Conservation (phyloP, 2,797 vertebrate species). For the Coluber constrictor region DNA sequence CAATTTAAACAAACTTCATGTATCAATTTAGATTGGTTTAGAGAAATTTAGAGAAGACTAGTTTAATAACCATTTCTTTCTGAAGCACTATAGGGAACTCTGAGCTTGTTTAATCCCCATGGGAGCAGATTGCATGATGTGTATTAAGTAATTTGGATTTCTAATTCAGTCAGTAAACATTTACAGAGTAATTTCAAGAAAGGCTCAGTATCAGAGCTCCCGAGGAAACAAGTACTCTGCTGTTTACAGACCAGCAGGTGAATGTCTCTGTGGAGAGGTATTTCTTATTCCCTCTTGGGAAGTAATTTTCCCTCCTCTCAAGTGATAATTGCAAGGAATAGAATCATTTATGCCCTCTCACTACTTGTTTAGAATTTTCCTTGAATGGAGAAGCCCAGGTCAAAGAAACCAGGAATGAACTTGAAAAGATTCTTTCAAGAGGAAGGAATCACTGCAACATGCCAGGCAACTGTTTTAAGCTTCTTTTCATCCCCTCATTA, state of each 20-base stretch:
- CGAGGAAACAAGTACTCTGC: neutral
- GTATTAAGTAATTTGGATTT: neutral
- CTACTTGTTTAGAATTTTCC: neutral
- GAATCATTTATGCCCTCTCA: neutral
- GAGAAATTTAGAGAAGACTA: neutral
- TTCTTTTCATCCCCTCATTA: neutral
- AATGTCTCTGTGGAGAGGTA: neutral
- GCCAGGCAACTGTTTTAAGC: neutral
- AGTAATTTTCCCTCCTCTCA: neutral
- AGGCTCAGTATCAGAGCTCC: neutral
- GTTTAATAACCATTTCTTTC: neutral
- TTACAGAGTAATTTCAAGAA: neutral
- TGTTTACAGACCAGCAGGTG: neutral
- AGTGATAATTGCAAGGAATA: neutral
- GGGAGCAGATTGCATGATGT: neutral
- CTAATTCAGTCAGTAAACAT: neutral
- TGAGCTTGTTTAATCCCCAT: neutral
- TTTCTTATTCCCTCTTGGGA: neutral
- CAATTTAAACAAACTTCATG: slow-evolving; percentile 38
- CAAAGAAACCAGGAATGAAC: neutral
- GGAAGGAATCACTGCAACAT: neutral
- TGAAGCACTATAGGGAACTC: neutral
- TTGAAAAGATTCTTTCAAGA: neutral
- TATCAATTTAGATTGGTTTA: neutral
- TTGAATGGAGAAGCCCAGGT: neutral